phyloP scores from a whole-genome alignment of 2,888 invertebrate species.

The Euproctis similis region DNA sequence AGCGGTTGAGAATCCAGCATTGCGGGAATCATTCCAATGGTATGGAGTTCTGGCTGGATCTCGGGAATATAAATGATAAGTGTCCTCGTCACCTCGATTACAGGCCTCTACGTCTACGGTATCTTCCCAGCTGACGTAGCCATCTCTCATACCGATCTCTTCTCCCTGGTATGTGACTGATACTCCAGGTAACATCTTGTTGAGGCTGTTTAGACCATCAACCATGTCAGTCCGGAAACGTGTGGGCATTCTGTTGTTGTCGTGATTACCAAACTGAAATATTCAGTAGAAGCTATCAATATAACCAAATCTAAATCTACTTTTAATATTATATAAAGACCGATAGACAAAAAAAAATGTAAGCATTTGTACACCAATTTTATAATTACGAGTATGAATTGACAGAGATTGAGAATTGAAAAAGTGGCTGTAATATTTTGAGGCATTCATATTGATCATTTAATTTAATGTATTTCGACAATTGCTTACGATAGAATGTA shows the following conservation, averaged over 20 bases:
- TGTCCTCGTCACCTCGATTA: conserved; percentile 67
- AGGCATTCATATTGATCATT: no score
- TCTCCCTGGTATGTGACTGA: conserved; percentile 89
- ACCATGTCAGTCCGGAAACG: conserved; percentile 79
- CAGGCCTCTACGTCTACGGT: conserved; percentile 76
- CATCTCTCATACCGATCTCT: conserved; percentile 83
- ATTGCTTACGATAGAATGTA: no score
- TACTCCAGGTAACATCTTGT: conserved; percentile 83
- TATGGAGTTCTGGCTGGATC: conserved; percentile 80
- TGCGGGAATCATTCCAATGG: conserved; percentile 76
- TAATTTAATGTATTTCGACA: no score
- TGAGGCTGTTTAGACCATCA: conserved; percentile 81
- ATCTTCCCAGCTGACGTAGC: conserved; percentile 72
- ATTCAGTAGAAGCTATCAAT: no score
- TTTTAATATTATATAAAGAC: no score
- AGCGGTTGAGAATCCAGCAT: conserved; percentile 77
- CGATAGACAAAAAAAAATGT: no score
- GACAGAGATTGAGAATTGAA: no score
- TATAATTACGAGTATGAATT: no score
- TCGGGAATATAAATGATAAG: conserved; percentile 69
- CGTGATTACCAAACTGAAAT: conserved; percentile 82
- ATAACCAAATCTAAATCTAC: no score
- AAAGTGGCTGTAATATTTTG: no score
- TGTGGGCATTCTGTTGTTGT: conserved; percentile 77
- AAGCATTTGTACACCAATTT: no score